Evolutionary conservation across 1,140 invertebrate genomes (phyloP), one percentile per base, ranked within the genome.

Genomic region (Spodoptera litura): DNA sequence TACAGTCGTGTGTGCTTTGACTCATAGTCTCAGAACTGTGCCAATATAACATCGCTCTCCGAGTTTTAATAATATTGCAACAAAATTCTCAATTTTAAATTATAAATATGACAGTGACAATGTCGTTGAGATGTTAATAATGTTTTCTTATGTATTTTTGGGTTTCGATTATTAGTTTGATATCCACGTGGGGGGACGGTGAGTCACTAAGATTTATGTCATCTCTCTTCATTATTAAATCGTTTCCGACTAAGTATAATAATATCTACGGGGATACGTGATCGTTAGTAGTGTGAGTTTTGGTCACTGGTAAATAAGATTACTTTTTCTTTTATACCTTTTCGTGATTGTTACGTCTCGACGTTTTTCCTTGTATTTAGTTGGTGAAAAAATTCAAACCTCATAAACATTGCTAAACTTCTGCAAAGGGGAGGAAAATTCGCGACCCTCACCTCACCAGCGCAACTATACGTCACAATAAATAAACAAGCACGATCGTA

Each of bases 21-120:
- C 59, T 75, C 73, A 75, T 53, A 49, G 15, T 53, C 44, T 13
- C 25, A 49, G 55, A 59, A 53, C 73, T 64, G 58, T 75, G 73
- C 73, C 73, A 75, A 62, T 62, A 15, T 64, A 27, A 15, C 25
- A 13, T 25, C 25, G 49, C n/a, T 20, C 13, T 52, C 49, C 20
- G 11, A 20, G 44, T 52, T 52, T 66, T 68, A 20, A 20, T 64
- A 64, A 49, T 68, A 53, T 68, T 68, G 44, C 64, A 68, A 20
- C 38, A 44, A 27, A 27, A 27, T 51, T 52, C 49, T 27, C 20
- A 25, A 53, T 68, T 51, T 44, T 27, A 49, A 73, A 49, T 59
- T 61, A 51, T 31, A 52, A 52, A 62, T 64, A 64, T 61, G 59
- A 75, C 49, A 62, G 20, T 68, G 64, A 68, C 64, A 52, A 25